A percentile compares a stretch with the other conserved stretches of the same genome.
phyloP scores from a whole-genome alignment of 2,113 vertebrate genomes.

The Tetrao urogallus region DNA sequence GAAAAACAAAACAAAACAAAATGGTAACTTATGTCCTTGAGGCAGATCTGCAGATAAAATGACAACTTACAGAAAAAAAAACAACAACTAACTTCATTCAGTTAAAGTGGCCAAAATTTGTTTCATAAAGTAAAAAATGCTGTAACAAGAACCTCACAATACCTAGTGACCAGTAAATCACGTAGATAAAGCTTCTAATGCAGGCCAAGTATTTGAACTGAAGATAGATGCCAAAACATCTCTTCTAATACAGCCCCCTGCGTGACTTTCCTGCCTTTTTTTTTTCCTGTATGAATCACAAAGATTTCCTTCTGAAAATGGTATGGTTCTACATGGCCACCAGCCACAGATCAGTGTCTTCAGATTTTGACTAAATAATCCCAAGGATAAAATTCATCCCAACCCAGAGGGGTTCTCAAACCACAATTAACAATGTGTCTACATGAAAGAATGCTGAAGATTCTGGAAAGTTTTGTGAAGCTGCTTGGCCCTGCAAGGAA shows the following conservation, averaged over 20 bases:
- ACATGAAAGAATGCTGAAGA: background rate
- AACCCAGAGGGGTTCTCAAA: background rate
- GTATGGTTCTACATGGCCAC: background rate
- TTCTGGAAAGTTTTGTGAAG: background rate
- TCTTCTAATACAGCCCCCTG: background rate
- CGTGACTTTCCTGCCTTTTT: background rate
- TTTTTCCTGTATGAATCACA: background rate
- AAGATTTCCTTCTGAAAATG: background rate
- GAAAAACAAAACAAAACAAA: constrained; percentile 10
- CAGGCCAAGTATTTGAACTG: background rate
- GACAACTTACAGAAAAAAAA: background rate
- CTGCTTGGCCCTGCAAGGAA: background rate
- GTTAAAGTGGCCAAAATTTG: background rate
- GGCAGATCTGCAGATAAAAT: background rate
- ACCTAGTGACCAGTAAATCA: background rate
- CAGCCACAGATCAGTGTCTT: background rate
- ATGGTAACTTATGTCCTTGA: background rate
- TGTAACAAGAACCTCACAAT: background rate
- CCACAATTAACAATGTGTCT: background rate
- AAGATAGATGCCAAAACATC: background rate
- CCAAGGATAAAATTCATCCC: background rate
- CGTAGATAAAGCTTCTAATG: background rate
- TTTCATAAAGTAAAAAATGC: background rate
- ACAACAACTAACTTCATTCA: background rate
- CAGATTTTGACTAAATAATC: background rate